Base-by-base conservation (phyloP, 1,140 invertebrate species). In the Dendroctonus ponderosae region DNA sequence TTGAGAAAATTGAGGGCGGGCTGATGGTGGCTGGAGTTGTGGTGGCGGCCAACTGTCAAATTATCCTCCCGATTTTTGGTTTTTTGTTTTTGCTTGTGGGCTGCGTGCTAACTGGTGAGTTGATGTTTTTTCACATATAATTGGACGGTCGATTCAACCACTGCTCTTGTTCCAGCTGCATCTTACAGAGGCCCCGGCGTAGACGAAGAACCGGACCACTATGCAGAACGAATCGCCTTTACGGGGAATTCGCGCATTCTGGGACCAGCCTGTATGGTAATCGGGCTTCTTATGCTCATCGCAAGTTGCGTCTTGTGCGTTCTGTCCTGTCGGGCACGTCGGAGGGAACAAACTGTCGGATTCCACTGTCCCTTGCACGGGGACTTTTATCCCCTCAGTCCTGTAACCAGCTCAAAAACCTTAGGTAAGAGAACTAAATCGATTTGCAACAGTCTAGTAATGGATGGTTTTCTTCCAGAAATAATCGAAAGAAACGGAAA, bases 281-380 rank as follows among this genome's bases (percentile, higher is more conserved):
- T 89, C 11, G 88, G 88, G 7, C 82, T 84, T 14, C 78, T 89
- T 39, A 90, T 90, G 88, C 83, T 88, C 6, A 80, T 80, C 6
- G 79, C 83, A 5, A 85, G 85, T 7, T 78, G 83, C 0, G 78
- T 86, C 0, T 76, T 90, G 8, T 89, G 87, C 77, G 81, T 86
- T 67, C 75, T 90, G 52, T 87, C 87, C 68, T 80, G 85, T 42
- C 80, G 87, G 7, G 87, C 87, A 0, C 81, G 87, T 63, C 81
- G 82, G 44, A 81, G 84, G n/a, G 85, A 89, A 72, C 83, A 87
- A 50, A 80, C 87, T 14, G 82, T 90, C 52, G 87, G 88, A 54
- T 91, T 89, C 78, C 88, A 89, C 77, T 91, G 89, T 78, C 88
- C 89, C 11, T 82, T 91, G 15, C 89, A 91, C 71, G 89, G 89